Conservation (phyloP, 2,113 vertebrate species). For the Scartelaos histophorus region DNA sequence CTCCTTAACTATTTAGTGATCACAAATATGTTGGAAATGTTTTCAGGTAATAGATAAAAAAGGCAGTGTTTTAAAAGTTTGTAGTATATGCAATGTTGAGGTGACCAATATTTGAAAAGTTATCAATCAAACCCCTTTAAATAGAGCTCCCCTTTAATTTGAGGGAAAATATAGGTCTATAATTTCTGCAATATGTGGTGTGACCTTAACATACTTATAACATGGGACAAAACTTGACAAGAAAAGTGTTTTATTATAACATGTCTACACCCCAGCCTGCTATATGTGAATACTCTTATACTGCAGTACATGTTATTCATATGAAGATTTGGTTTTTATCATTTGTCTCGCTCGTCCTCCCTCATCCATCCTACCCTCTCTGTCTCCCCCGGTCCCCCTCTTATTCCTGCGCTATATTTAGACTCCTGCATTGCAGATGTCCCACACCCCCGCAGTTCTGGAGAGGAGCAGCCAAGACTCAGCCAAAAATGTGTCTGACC, state of each 20-base stretch:
- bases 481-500: slow-evolving; percentile 43
- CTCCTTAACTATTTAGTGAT: background rate
- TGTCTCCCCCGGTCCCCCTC: slow-evolving; percentile 40
- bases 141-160: background rate
- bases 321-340: background rate
- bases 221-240: background rate
- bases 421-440: slow-evolving; percentile 84
- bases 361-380: slow-evolving; percentile 16
- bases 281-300: too few relatives aligned
- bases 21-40: background rate
- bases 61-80: background rate
- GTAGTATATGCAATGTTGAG: background rate
- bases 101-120: background rate
- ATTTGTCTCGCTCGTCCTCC: slow-evolving; percentile 10
- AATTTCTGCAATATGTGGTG: background rate
- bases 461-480: slow-evolving; percentile 47
- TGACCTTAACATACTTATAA: background rate
- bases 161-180: background rate
- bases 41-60: background rate
- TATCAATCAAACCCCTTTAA: background rate
- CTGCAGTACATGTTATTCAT: too few relatives aligned
- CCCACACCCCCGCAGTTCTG: slow-evolving; percentile 70
- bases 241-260: background rate
- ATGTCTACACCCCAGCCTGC: too few relatives aligned
- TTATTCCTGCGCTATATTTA: slow-evolving; percentile 77